Conservation (phyloP, 2,113 vertebrate genomes). For the Gallinago jamesoni region DNA sequence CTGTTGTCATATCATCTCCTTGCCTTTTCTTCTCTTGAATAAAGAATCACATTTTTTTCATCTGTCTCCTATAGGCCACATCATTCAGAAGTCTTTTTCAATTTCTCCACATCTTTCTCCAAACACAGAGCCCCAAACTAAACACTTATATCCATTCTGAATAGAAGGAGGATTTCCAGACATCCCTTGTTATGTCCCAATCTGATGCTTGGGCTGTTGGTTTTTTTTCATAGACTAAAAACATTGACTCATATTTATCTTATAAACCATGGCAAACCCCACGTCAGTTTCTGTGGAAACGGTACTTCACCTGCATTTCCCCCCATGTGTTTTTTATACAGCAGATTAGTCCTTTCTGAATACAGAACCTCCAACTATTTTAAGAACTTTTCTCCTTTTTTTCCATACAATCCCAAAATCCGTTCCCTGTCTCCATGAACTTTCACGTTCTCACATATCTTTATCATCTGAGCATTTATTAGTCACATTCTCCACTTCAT, state of each 20-base stretch:
- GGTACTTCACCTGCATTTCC: neutral
- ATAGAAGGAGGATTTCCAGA: neutral
- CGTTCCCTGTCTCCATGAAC: neutral
- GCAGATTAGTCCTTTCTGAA: neutral
- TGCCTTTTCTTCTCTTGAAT: neutral
- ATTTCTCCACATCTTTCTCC: neutral
- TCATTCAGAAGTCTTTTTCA: neutral
- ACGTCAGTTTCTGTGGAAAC: neutral
- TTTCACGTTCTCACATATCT: neutral
- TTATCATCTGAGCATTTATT: neutral
- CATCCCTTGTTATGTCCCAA: neutral
- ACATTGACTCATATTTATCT: fast-evolving
- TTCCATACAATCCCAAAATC: neutral
- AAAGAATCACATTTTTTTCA: neutral
- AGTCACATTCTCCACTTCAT: neutral
- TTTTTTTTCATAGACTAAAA: neutral
- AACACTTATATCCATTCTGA: neutral
- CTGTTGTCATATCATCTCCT: neutral
- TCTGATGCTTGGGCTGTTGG: neutral
- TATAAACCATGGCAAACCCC: neutral
- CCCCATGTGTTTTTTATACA: neutral
- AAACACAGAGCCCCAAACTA: neutral
- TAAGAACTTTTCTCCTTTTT: neutral
- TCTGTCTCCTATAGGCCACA: neutral
- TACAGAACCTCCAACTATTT: neutral